A percentile compares a stretch with the other conserved stretches of the same genome.
Evolutionary conservation across 1,140 invertebrate species (phyloP).

Genomic region (Plutomurus gul): DNA sequence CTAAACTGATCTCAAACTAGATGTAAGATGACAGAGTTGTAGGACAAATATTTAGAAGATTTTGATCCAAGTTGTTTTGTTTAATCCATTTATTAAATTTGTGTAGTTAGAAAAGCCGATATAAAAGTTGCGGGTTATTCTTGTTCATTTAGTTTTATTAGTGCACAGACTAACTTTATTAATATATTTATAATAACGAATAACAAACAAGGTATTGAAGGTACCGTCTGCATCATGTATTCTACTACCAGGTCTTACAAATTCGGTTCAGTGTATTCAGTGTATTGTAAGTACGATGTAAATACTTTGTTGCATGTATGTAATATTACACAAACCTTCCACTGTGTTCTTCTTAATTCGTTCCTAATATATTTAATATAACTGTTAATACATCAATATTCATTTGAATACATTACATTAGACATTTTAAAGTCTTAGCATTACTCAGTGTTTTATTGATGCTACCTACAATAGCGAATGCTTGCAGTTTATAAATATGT

Average conservation of each 20-base stretch:
- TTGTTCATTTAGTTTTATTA: conserved; percentile 3
- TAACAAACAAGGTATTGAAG: too few species aligned
- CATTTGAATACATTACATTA: too few species aligned
- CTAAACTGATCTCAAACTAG: conserved; percentile 19
- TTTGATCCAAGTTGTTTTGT: background rate
- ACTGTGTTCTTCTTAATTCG: conserved; percentile 20
- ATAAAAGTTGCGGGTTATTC: conserved; percentile 8
- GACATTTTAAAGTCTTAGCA: too few species aligned
- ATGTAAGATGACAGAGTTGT: conserved; percentile 7
- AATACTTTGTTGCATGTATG: background rate
- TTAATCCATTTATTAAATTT: background rate
- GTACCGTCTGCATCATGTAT: background rate
- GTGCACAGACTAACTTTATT: background rate
- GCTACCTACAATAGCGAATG: too few species aligned
- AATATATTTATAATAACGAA: too few species aligned
- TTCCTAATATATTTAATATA: conserved; percentile 8
- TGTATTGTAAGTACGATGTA: background rate
- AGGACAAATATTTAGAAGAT: background rate
- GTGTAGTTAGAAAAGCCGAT: background rate
- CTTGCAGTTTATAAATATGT: too few species aligned
- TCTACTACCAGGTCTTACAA: too few species aligned
- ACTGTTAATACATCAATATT: background rate
- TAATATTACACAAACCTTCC: background rate
- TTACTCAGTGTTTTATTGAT: too few species aligned
- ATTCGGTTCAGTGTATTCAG: too few species aligned